Evolutionary conservation across 1,140 invertebrate genomes (phyloP).

Genomic region (Atta texana): DNA sequence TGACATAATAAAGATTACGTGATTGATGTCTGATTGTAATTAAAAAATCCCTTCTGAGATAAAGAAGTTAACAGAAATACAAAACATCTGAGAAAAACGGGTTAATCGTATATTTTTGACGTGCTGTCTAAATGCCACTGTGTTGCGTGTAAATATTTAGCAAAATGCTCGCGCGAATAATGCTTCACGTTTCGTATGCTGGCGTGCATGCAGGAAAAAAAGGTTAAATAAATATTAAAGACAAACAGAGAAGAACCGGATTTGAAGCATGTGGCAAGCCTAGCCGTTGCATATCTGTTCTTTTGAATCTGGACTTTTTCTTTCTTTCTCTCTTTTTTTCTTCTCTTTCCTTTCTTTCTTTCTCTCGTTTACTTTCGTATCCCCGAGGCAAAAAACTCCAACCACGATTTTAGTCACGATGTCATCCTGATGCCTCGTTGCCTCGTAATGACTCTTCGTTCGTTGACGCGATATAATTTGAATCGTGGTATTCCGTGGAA

Average conservation of each 20-base stretch:
- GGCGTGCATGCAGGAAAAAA: not conserved
- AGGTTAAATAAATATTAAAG: slow-evolving; percentile 38
- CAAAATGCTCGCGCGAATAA: slow-evolving; percentile 19
- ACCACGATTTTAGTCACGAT: slow-evolving; percentile 17
- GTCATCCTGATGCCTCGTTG: not conserved
- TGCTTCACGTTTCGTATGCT: slow-evolving; percentile 5
- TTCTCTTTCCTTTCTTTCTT: too few species aligned
- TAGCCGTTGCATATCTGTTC: not conserved
- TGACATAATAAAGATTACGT: not conserved
- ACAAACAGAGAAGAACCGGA: slow-evolving; percentile 36
- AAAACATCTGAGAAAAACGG: not conserved
- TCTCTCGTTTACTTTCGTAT: not conserved
- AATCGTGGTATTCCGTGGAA: slow-evolving; percentile 18
- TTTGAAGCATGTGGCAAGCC: slow-evolving; percentile 25
- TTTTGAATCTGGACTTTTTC: slow-evolving; percentile 10
- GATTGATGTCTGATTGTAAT: not conserved
- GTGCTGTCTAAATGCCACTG: not conserved
- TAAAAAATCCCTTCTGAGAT: not conserved
- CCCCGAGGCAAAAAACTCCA: not conserved
- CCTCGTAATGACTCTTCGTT: slow-evolving; percentile 27
- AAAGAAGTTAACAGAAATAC: not conserved
- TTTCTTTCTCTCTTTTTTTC: not conserved
- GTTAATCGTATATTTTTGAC: slow-evolving; percentile 32
- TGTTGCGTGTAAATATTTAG: slow-evolving; percentile 42
- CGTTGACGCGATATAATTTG: slow-evolving; percentile 50